These are phyloP conservation scores for Fissipunctia ypsillon DNA, from an alignment of 2,888 invertebrate species.

Conservation along the genomic window DNA sequence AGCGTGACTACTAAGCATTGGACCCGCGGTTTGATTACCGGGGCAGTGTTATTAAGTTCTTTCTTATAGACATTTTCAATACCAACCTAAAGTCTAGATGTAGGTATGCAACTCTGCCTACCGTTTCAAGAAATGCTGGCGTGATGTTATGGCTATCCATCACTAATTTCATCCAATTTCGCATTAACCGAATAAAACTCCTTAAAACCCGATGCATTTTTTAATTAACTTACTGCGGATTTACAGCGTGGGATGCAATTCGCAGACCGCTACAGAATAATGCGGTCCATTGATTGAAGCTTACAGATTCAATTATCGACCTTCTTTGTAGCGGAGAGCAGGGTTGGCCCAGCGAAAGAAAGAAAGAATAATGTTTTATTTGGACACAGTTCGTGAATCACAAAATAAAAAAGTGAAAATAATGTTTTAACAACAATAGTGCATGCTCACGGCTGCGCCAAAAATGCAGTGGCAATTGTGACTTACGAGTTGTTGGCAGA, in stretches of 20 bases:
- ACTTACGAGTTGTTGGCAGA: neutral
- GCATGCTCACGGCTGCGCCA: too few relatives aligned
- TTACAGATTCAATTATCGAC: conserved; percentile 27
- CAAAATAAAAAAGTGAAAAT: too few relatives aligned
- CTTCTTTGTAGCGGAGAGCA: neutral
- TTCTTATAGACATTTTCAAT: neutral
- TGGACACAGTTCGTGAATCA: too few relatives aligned
- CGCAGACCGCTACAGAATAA: neutral
- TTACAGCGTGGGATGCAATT: conserved; percentile 8
- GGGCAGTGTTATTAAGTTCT: neutral
- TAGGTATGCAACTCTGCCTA: neutral
- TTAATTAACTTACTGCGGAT: neutral
- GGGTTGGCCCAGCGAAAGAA: too few relatives aligned
- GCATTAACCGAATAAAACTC: neutral
- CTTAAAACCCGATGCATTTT: neutral
- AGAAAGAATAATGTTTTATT: too few relatives aligned
- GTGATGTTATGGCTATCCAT: neutral
- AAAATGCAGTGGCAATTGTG: neutral
- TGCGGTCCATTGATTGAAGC: conserved; percentile 17
- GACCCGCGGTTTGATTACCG: neutral
- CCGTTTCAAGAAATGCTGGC: neutral
- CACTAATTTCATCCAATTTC: neutral
- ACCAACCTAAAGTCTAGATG: too few relatives aligned
- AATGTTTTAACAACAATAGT: too few relatives aligned
- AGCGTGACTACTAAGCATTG: neutral